A percentile compares a stretch with the other conserved stretches of the same genome.
These are phyloP conservation scores for Ectobius pallidus DNA, from an alignment of 2,888 invertebrate genomes.

Conservation along the genomic window DNA sequence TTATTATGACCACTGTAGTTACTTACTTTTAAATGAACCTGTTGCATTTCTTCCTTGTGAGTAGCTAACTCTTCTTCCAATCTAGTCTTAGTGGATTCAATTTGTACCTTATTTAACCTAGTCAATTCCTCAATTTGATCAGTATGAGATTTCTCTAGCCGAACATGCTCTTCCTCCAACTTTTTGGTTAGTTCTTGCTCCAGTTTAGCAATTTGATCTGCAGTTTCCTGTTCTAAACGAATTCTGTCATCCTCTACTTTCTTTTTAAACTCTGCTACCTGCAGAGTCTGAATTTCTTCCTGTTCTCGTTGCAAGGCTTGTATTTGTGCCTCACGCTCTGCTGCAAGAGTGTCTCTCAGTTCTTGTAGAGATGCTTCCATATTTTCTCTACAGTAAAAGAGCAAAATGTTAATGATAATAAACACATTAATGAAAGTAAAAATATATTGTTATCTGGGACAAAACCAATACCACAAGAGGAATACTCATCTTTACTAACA, in stretches of 20 bases:
- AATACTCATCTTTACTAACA: too few species aligned
- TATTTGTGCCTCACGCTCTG: slow-evolving; percentile 23
- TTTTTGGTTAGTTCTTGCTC: slow-evolving; percentile 46
- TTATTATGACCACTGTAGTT: too few species aligned
- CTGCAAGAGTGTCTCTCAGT: slow-evolving; percentile 25
- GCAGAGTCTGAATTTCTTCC: slow-evolving; percentile 43
- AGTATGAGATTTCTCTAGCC: slow-evolving; percentile 4
- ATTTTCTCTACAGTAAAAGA: slow-evolving; percentile 24
- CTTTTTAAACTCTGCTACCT: slow-evolving; percentile 55
- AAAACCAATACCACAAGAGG: neutral
- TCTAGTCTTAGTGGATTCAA: slow-evolving; percentile 37
- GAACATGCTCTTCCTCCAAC: slow-evolving; percentile 49
- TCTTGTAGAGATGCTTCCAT: slow-evolving; percentile 27
- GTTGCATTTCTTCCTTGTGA: slow-evolving; percentile 22
- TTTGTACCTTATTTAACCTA: neutral
- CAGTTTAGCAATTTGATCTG: slow-evolving; percentile 16
- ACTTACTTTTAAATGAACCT: slow-evolving; percentile 43
- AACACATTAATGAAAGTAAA: neutral
- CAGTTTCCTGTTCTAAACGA: slow-evolving; percentile 3
- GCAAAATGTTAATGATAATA: too few species aligned
- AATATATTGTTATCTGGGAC: neutral
- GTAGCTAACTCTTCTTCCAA: slow-evolving; percentile 37
- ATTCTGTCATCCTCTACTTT: slow-evolving; percentile 53
- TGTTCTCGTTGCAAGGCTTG: slow-evolving; percentile 40
- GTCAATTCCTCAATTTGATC: neutral